Percentiles rank a stretch among this genome's conserved stretches.
Conservation (phyloP, 2,797 vertebrate genomes). For the Acipenser ruthenus region DNA sequence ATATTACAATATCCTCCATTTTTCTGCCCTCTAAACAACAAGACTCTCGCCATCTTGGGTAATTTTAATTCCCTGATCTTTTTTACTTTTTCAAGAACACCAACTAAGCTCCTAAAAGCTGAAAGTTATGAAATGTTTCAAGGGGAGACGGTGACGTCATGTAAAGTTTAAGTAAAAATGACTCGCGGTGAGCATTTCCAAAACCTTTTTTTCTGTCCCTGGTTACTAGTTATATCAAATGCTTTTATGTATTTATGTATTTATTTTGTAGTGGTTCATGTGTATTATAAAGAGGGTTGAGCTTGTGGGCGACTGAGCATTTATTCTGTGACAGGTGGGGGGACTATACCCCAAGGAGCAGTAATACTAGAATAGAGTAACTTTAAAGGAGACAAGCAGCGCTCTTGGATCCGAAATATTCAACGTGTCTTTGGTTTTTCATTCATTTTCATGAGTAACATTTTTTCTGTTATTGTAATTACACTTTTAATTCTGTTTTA, state of each 20-base stretch:
- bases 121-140: slow-evolving; percentile 63
- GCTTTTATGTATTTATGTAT: no score
- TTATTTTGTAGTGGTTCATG: no score
- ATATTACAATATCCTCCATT: slow-evolving; percentile 99
- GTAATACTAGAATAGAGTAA: no score
- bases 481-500: no score
- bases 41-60: slow-evolving; percentile 99
- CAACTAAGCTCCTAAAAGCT: slow-evolving; percentile 42
- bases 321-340: slow-evolving; percentile 18
- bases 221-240: no score
- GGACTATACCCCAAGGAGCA: slow-evolving; percentile 1
- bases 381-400: no score
- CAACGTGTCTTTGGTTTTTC: no score
- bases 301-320: not conserved
- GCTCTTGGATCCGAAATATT: no score
- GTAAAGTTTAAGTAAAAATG: slow-evolving; percentile 58
- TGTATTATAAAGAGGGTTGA: no score
- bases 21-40: slow-evolving; percentile 97
- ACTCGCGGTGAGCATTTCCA: slow-evolving; percentile 17
- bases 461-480: no score
- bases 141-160: slow-evolving; percentile 58
- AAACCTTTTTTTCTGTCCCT: slow-evolving; percentile 1
- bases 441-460: no score
- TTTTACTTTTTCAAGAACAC: slow-evolving; percentile 43
- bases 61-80: slow-evolving; percentile 68